Evolutionary conservation across 2,797 vertebrate species (phyloP), one percentile per base, ranked within the genome.

Genomic region (Ispidina picta): DNA sequence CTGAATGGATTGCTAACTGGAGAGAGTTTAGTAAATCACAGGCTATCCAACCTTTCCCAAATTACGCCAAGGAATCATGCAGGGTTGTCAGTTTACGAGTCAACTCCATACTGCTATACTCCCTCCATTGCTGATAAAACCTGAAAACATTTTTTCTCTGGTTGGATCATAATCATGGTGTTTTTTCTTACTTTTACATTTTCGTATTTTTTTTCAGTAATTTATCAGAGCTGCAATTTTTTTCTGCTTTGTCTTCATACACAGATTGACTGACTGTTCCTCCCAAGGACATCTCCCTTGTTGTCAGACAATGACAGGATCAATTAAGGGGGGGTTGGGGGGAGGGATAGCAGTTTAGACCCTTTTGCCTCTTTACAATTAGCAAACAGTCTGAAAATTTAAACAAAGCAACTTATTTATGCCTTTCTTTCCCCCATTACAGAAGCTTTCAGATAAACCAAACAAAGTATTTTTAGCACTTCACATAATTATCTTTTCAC

Each of bases 271-370:
- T 88, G 41, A 56, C 37, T 88, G 41, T 78, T 94, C 52, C 31
- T 94, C 77, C 71, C 96, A 96, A 96, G 96, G 94, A 94, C 92
- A 35, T 92, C 77, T 81, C 49, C 48, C 54, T 94, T 22, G 1
- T 71, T 90, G 64, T 41, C 82, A 95, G 70, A 91, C 75, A 94
- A 95, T 92, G 66, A 75, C 63, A 73, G 55, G 28, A 78, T 88
- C 62, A 91, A 72, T 82, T 39, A 54, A 85, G 48, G 31, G 31
- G 22, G 39, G 15, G 14, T 14, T 39, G 52, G 39, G 31, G 31
- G 48, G 48, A 25, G 43, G 31, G 31, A 25, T 23, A 25, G 48
- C 14, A 26, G 48, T 16, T 88, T 74, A 83, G n/a, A 69, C 51
- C 51, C 75, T 74, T 95, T 75, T 68, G 26, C 65, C 80, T 87